Evolutionary conservation across 1,140 invertebrate genomes (phyloP).

Genomic region (Rhynchophorus ferrugineus): DNA sequence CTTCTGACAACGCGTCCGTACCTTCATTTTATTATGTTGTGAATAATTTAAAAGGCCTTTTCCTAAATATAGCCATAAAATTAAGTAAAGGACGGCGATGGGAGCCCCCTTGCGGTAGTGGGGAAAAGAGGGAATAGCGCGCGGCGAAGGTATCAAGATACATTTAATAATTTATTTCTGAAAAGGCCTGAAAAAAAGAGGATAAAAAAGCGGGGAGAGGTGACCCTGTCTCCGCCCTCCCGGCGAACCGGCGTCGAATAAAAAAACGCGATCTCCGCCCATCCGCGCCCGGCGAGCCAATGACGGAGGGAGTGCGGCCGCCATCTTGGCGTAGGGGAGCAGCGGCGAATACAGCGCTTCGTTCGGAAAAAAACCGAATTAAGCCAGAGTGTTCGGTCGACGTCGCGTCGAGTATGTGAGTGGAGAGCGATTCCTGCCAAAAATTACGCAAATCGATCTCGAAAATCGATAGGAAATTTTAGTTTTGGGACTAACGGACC

Average conservation of each 20-base stretch:
- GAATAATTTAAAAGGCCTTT: constrained; percentile 24
- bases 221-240: constrained; percentile 14
- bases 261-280: constrained; percentile 13
- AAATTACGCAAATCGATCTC: constrained; percentile 32
- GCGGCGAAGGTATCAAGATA: constrained; percentile 28
- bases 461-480: constrained; percentile 31
- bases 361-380: constrained; percentile 29
- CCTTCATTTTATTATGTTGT: constrained; percentile 22
- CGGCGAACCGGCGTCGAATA: constrained; percentile 8
- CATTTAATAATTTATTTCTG: constrained; percentile 31
- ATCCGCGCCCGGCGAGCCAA: constrained; percentile 15
- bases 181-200: constrained; percentile 22
- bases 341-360: constrained; percentile 28
- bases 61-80: constrained; percentile 30
- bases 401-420: constrained; percentile 23
- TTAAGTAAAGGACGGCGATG: constrained; percentile 14
- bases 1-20: constrained; percentile 13
- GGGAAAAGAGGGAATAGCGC: neutral
- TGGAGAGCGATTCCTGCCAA: constrained; percentile 21
- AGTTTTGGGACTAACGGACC: constrained; percentile 11
- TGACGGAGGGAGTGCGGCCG: constrained; percentile 13
- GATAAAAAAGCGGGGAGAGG: constrained; percentile 19
- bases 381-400: constrained; percentile 29
- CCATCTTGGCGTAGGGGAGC: constrained; percentile 29
- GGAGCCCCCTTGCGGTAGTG: neutral